phyloP scores from a whole-genome alignment of 2,888 invertebrate species.

The Chydorus sphaericus region DNA sequence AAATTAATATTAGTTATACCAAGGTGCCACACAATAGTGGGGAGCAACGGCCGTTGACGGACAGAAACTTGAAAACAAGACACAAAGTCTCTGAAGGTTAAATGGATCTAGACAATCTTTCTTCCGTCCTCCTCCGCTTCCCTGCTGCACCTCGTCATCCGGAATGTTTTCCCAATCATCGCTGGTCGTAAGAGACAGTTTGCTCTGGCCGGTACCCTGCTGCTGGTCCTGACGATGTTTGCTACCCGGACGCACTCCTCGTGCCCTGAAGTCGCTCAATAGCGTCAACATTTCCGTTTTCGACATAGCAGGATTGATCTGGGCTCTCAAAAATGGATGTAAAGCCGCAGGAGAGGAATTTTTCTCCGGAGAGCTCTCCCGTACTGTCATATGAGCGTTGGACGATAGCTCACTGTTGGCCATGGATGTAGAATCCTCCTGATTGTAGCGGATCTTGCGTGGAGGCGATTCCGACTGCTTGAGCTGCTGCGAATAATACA shows the following conservation, averaged over 20 bases:
- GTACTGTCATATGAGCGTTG: slow-evolving; percentile 12
- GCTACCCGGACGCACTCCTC: slow-evolving; percentile 45
- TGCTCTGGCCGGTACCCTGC: slow-evolving; percentile 22
- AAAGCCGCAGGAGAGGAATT: slow-evolving; percentile 19
- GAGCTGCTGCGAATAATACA: slow-evolving; percentile 45
- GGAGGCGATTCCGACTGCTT: slow-evolving; percentile 18
- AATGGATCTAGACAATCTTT: slow-evolving; percentile 60
- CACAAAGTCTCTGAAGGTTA: slow-evolving; percentile 71
- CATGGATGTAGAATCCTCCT: background rate
- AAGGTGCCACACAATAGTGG: slow-evolving; percentile 77
- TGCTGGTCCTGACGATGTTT: slow-evolving; percentile 15
- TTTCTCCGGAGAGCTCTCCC: background rate
- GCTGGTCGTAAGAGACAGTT: slow-evolving; percentile 18
- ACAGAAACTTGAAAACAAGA: slow-evolving; percentile 78
- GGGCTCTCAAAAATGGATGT: slow-evolving; percentile 58
- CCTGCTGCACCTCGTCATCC: slow-evolving; percentile 16
- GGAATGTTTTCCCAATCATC: slow-evolving; percentile 25
- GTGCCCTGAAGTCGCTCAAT: slow-evolving; percentile 72
- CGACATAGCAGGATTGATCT: slow-evolving; percentile 49
- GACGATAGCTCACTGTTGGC: background rate
- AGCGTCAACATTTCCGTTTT: slow-evolving; percentile 50
- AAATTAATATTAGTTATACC: slow-evolving; percentile 37
- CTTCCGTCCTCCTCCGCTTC: background rate
- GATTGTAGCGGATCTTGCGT: slow-evolving; percentile 10
- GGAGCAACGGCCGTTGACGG: slow-evolving; percentile 60